Percentiles rank a stretch among this genome's conserved stretches.
Evolutionary conservation across 2,113 vertebrate genomes (phyloP).

Genomic region (Trogon melanurus): DNA sequence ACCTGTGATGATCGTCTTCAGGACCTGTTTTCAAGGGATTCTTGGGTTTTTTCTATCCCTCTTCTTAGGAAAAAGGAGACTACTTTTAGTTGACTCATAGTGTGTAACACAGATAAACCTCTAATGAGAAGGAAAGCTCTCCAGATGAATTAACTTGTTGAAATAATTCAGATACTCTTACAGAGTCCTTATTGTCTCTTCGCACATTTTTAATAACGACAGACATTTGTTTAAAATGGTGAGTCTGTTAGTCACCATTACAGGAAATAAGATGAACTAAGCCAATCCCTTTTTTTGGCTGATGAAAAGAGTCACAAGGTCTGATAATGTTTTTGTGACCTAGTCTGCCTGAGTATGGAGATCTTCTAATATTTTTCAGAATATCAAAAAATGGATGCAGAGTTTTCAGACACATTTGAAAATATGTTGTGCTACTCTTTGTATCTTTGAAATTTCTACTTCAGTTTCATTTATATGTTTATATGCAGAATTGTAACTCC

Average conservation of each 20-base stretch:
- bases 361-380: background rate
- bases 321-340: background rate
- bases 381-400: background rate
- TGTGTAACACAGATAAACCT: background rate
- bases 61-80: background rate
- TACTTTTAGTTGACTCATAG: background rate
- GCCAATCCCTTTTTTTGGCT: rapidly evolving
- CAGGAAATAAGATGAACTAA: background rate
- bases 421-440: background rate
- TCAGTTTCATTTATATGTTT: background rate
- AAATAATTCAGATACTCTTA: background rate
- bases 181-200: background rate
- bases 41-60: background rate
- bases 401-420: background rate
- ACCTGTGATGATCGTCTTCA: background rate
- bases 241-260: background rate
- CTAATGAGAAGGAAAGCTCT: background rate
- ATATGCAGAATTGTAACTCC: background rate
- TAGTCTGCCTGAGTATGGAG: background rate
- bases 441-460: background rate
- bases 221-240: background rate
- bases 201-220: background rate
- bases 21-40: background rate
- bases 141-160: background rate
- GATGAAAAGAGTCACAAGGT: background rate